Evolutionary conservation across 1,140 invertebrate genomes (phyloP).

Genomic region (Drosophila gunungcola): DNA sequence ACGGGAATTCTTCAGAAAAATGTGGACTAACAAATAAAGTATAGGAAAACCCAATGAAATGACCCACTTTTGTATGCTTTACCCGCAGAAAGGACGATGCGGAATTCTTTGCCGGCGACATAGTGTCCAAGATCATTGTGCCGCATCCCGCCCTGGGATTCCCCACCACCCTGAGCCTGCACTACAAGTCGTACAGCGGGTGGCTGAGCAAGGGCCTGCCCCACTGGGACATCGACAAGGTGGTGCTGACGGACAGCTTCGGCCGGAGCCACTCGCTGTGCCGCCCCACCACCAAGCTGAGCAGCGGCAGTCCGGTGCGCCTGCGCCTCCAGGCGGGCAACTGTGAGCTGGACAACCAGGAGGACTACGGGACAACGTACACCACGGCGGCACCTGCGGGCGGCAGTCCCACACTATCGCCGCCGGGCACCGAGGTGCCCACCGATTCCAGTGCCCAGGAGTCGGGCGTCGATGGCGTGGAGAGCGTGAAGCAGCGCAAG

Average conservation of each 20-base stretch:
- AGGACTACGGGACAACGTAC: slow-evolving; percentile 71
- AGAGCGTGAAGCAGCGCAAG: slow-evolving; percentile 75
- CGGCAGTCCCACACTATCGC: not conserved
- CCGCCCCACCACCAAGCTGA: slow-evolving; percentile 90
- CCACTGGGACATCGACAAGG: slow-evolving; percentile 92
- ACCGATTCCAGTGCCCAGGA: slow-evolving; percentile 72
- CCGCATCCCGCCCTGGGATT: slow-evolving; percentile 93
- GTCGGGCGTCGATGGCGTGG: slow-evolving; percentile 54
- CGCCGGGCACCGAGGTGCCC: slow-evolving; percentile 30
- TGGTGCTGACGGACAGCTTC: slow-evolving; percentile 93
- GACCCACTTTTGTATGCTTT: not conserved
- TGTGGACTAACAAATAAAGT: no score
- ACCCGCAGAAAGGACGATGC: slow-evolving; percentile 90
- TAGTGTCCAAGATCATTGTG: slow-evolving; percentile 92
- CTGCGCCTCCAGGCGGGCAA: slow-evolving; percentile 91
- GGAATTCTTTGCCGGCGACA: slow-evolving; percentile 89
- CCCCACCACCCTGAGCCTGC: slow-evolving; percentile 89
- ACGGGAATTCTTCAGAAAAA: no score
- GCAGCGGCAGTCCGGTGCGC: slow-evolving; percentile 89
- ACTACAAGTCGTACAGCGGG: slow-evolving; percentile 95
- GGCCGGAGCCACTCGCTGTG: slow-evolving; percentile 93
- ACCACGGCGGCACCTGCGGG: slow-evolving; percentile 41
- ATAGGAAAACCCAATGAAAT: no score
- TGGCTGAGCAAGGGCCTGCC: slow-evolving; percentile 95
- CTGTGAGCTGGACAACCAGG: slow-evolving; percentile 87